A percentile compares a stretch with the other conserved stretches of the same genome.
Conservation (phyloP, 2,797 vertebrate species). For the Microhierax caerulescens region DNA sequence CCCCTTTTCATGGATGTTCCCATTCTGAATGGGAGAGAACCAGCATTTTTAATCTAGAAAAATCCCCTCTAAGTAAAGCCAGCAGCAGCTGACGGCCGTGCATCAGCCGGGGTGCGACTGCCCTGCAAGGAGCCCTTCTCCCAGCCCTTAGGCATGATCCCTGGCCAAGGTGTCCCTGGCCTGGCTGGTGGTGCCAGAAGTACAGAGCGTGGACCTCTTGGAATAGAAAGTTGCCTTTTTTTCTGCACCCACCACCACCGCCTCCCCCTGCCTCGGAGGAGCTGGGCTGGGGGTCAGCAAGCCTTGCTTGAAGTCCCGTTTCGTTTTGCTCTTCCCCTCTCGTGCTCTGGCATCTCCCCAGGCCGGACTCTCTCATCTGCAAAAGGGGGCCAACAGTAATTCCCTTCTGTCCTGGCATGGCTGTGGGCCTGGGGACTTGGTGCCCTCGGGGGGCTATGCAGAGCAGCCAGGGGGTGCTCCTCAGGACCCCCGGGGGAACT, state of each 20-base stretch:
- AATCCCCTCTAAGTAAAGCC: background rate
- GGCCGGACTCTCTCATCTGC: background rate
- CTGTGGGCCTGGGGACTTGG: fast-evolving
- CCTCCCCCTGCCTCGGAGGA: fast-evolving
- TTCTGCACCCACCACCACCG: too few relatives aligned
- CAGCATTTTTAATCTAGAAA: background rate
- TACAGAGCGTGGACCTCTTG: background rate
- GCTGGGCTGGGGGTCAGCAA: background rate
- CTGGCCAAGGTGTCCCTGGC: background rate
- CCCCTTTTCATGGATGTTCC: background rate
- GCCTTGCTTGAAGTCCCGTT: background rate
- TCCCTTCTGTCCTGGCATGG: background rate
- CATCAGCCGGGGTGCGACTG: background rate
- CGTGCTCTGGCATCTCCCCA: background rate
- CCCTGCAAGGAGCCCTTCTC: background rate
- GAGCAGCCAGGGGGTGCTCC: background rate
- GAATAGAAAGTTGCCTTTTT: background rate
- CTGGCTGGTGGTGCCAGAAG: background rate
- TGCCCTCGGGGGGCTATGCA: background rate
- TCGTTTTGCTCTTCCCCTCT: background rate
- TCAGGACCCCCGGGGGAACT: fast-evolving
- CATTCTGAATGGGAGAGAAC: background rate
- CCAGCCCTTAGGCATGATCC: fast-evolving
- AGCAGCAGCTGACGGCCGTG: background rate
- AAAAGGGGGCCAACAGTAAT: fast-evolving